Percentiles rank a stretch among this genome's conserved stretches.
These are phyloP conservation scores for Drosophila paranaensis DNA, from an alignment of 2,888 invertebrate species.

Conservation along the genomic window DNA sequence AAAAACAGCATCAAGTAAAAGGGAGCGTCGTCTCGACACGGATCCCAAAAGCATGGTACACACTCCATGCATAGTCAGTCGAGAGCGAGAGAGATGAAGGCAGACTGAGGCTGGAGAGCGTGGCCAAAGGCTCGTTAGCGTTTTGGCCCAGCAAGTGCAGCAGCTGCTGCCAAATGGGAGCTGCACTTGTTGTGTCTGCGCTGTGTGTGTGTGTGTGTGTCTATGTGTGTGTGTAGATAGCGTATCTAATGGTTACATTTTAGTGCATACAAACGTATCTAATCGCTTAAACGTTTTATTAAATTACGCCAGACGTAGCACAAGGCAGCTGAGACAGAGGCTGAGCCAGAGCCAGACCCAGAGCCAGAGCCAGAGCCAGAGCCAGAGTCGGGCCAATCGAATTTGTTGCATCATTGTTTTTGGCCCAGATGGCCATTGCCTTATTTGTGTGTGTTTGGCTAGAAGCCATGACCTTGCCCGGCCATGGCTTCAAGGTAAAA, in stretches of 20 bases:
- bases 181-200: conserved; percentile 57
- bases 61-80: conserved; percentile 13
- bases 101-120: conserved; percentile 45
- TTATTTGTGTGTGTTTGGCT: conserved; percentile 52
- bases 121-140: conserved; percentile 80
- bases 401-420: conserved; percentile 76
- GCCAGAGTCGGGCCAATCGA: conserved; percentile 51
- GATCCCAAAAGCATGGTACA: conserved; percentile 23
- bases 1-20: conserved; percentile 75
- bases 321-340: conserved; percentile 14
- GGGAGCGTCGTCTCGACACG: conserved; percentile 70
- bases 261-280: conserved; percentile 81
- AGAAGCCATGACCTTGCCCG: conserved; percentile 68
- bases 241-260: conserved; percentile 81
- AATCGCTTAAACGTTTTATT: conserved; percentile 83
- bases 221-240: conserved; percentile 64
- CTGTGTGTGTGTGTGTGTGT: conserved; percentile 38
- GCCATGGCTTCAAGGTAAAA: conserved; percentile 62
- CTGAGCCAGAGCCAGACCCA: not conserved
- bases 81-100: not conserved
- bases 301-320: conserved; percentile 78
- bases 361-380: no score
- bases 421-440: conserved; percentile 58
- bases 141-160: conserved; percentile 75
- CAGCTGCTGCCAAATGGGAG: conserved; percentile 56